Percentiles rank a stretch among this genome's conserved stretches.
Evolutionary conservation across 2,797 vertebrate genomes (phyloP).

Genomic region (Pipistrellus nathusii): DNA sequence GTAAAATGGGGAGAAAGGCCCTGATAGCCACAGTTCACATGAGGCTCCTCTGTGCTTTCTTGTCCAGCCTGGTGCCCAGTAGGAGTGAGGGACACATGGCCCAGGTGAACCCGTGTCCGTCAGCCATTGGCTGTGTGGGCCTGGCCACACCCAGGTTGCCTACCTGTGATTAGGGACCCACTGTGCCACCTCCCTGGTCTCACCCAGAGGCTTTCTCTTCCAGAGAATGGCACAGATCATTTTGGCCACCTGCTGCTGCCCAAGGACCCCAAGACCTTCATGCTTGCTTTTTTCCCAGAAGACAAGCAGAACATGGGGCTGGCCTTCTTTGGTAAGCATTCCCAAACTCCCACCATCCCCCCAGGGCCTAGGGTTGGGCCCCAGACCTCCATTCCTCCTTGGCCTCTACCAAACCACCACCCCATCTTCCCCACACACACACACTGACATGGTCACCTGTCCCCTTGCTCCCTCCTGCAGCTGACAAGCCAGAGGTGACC

Average conservation of each 20-base stretch:
- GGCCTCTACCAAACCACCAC: no score
- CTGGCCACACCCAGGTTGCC: not conserved
- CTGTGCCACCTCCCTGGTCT: rapidly evolving
- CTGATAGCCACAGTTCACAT: rapidly evolving
- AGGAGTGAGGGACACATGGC: rapidly evolving
- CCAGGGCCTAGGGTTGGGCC: not conserved
- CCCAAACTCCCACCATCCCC: rapidly evolving
- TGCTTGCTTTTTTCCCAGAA: rapidly evolving
- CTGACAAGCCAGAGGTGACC: conserved; percentile 63
- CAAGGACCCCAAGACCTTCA: not conserved
- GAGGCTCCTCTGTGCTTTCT: not conserved
- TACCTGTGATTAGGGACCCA: rapidly evolving
- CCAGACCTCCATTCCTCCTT: not conserved
- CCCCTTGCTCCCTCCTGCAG: not conserved
- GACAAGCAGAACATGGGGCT: not conserved
- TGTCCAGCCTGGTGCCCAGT: rapidly evolving
- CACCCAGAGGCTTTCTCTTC: not conserved
- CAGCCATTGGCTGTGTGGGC: rapidly evolving
- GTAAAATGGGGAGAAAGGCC: not conserved
- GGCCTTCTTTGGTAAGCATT: conserved; percentile 27
- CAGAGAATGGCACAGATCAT: rapidly evolving
- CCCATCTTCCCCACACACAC: rapidly evolving
- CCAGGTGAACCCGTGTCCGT: not conserved
- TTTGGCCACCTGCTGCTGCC: not conserved
- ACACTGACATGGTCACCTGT: not conserved